Evolutionary conservation across 2,113 vertebrate species (phyloP), one percentile per base, ranked within the genome.

Genomic region (Emydura subglobosa): DNA sequence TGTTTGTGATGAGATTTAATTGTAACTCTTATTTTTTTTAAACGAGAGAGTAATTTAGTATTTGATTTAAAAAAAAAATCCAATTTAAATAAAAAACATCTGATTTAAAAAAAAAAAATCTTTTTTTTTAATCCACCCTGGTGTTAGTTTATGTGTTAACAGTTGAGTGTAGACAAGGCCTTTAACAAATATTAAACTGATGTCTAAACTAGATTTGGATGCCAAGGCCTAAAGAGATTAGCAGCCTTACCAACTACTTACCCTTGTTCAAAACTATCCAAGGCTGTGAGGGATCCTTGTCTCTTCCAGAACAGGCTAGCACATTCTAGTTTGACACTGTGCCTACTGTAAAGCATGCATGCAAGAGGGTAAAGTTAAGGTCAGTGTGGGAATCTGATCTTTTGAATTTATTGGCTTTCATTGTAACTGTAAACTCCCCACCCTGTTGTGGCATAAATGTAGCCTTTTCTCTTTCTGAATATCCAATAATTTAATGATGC

Each of bases 251-350:
- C 44, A 47, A 78, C 44, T 47, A 78, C 44, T 44, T 47, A 78
- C 12, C 27, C 12, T 47, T 76, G 72, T 25, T 78, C 44, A 27
- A 47, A 47, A 14, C 42, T 14, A 10, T 47, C 39, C 24, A 78
- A 13, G 42, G 74, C 39, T 25, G 72, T 24, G 42, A 22, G 42
- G 22, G 39, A 14, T 47, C 74, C 6, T 47, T 78, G 24, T 47
- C 34, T 12, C 89, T 93, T 96, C 93, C 94, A 95, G 94, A 87
- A 96, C 89, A 95, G 90, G 92, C 97, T 92, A 93, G 83, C 87
- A 87, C 21, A 83, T 95, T 94, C 94, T 94, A 88, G 13, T 96
- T 91, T 95, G 85, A 78, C 24, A 27, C 83, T 95, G 10, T 94
- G 39, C 0, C 39, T 51, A 17, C 54, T 83, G 83, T 90, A 34